Percentiles rank a stretch among this genome's conserved stretches.
These are phyloP conservation scores for Wasmannia auropunctata DNA, from an alignment of 1,140 invertebrate species.

Conservation along the genomic window DNA sequence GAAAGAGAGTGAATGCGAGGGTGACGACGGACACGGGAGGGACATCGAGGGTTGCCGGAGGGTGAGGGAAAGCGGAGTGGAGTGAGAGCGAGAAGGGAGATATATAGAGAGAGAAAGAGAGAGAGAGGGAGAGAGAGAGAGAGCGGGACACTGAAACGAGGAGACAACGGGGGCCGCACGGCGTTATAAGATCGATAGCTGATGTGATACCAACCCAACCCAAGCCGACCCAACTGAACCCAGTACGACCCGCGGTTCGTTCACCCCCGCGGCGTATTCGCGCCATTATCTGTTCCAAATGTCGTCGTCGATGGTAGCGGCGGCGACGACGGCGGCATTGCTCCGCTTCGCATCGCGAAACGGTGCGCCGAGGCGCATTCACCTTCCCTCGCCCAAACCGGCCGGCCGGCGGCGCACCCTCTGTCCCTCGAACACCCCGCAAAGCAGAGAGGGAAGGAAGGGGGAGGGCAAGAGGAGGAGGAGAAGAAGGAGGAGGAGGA, in stretches of 20 bases:
- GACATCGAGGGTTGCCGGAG: constrained; percentile 8
- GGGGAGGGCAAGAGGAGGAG: background rate
- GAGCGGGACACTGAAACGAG: constrained; percentile 55
- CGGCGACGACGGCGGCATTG: constrained; percentile 75
- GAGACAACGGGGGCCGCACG: constrained; percentile 75
- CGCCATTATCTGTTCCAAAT: constrained; percentile 85
- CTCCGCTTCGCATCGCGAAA: constrained; percentile 80
- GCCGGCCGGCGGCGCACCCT: constrained; percentile 37
- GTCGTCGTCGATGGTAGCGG: constrained; percentile 77
- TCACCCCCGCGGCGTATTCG: constrained; percentile 84
- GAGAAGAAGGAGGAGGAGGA: background rate
- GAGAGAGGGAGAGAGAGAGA: constrained; percentile 45
- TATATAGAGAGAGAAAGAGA: constrained; percentile 39
- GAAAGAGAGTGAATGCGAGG: constrained; percentile 34
- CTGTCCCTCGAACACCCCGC: background rate
- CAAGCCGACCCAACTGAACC: constrained; percentile 72
- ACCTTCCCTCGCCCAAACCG: constrained; percentile 63
- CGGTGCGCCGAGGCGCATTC: constrained; percentile 49
- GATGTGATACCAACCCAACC: constrained; percentile 82
- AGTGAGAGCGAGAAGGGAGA: constrained; percentile 37
- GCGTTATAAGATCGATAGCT: constrained; percentile 84
- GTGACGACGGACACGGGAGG: constrained; percentile 26
- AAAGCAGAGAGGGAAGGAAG: background rate
- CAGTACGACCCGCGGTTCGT: constrained; percentile 83
- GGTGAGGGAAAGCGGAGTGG: constrained; percentile 31